Conservation (phyloP, 2,113 vertebrate species). For the Rousettus leschenaultii region DNA sequence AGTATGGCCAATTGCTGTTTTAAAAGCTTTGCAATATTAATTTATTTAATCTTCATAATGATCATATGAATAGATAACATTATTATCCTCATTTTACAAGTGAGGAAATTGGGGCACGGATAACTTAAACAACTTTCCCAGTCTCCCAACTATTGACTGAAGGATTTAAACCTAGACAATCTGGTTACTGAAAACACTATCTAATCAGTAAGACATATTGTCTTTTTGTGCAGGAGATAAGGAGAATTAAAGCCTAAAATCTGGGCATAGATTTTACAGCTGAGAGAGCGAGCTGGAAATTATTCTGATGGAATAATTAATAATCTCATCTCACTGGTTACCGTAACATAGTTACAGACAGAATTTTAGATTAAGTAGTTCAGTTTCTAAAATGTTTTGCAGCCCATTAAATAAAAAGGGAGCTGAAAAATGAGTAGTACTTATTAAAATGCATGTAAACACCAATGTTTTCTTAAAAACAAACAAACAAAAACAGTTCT, state of each 20-base stretch:
- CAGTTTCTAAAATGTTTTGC: neutral
- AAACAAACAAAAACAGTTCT: neutral
- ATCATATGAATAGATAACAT: neutral
- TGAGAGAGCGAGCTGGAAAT: neutral
- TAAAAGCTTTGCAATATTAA: neutral
- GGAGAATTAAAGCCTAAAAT: neutral
- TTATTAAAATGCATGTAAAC: slow-evolving; percentile 6
- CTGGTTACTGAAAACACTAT: neutral
- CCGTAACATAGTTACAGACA: neutral
- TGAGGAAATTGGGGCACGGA: neutral
- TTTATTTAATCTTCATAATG: neutral
- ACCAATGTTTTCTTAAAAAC: neutral
- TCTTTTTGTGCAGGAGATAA: neutral
- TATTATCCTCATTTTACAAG: neutral
- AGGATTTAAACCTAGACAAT: neutral
- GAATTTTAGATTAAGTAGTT: slow-evolving; percentile 51
- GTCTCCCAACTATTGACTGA: neutral
- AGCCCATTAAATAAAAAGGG: neutral
- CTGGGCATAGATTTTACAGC: neutral
- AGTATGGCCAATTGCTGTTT: neutral
- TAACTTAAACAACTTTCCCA: neutral
- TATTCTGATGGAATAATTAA: slow-evolving; percentile 12
- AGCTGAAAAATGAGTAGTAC: neutral
- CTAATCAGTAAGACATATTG: neutral
- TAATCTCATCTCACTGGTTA: neutral